These are phyloP conservation scores for Eulemur mongoz DNA, from an alignment of 2,797 vertebrate genomes.

Conservation along the genomic window DNA sequence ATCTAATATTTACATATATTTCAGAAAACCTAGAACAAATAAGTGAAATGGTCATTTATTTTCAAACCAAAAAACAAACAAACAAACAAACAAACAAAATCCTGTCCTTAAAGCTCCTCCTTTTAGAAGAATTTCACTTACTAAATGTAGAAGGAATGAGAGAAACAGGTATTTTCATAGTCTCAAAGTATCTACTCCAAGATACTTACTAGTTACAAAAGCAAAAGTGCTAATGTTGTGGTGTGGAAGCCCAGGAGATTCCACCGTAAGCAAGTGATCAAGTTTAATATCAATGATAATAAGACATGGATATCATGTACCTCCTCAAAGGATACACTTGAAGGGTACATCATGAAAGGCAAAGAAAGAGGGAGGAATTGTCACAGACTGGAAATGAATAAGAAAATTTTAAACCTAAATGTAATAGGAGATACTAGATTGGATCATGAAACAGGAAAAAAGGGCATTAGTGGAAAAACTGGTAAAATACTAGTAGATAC, in stretches of 20 bases:
- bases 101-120: not conserved
- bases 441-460: not conserved
- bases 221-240: not conserved
- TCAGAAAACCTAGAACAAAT: slow-evolving; percentile 34
- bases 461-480: not conserved
- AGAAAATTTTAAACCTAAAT: not conserved
- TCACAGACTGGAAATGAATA: not conserved
- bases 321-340: not conserved
- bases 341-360: not conserved
- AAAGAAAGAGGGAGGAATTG: not conserved
- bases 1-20: not conserved
- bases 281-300: not conserved
- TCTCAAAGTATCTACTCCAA: not conserved
- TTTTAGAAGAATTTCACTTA: not conserved
- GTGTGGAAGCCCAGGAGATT: not conserved
- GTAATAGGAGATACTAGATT: not conserved
- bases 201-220: not conserved
- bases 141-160: not conserved
- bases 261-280: not conserved
- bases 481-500: not conserved
- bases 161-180: not conserved
- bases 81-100: not conserved
- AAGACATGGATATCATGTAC: not conserved
- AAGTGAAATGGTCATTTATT: not conserved
- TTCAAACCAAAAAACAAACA: not conserved